Percentiles rank a stretch among this genome's conserved stretches.
Conservation (phyloP, 1,140 invertebrate species). For the Cephus cinctus region DNA sequence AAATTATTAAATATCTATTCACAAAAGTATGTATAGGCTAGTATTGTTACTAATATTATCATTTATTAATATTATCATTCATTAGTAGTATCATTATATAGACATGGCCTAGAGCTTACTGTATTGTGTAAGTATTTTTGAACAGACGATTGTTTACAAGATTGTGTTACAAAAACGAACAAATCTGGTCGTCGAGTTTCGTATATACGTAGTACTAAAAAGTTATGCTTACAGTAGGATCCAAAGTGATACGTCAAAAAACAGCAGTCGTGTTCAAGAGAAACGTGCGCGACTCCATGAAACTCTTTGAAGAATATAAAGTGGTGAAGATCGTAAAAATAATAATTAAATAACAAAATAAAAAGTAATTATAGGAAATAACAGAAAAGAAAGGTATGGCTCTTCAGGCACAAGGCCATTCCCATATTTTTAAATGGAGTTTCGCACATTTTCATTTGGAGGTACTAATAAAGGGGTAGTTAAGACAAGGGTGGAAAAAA, state of each 20-base stretch:
- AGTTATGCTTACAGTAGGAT: not conserved
- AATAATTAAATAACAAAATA: no score
- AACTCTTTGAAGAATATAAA: no score
- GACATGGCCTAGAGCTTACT: slow-evolving; percentile 14
- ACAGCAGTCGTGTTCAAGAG: no score
- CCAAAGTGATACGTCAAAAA: no score
- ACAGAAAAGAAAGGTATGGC: no score
- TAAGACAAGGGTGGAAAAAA: no score
- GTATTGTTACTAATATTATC: slow-evolving; percentile 26
- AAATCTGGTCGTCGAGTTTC: not conserved
- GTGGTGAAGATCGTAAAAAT: not conserved
- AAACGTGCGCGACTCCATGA: no score
- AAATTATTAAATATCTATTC: slow-evolving; percentile 57
- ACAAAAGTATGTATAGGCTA: slow-evolving; percentile 48
- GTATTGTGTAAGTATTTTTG: slow-evolving; percentile 8
- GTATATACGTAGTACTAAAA: not conserved
- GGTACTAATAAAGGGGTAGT: no score
- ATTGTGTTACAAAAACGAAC: slow-evolving; percentile 16
- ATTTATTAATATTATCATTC: slow-evolving; percentile 7
- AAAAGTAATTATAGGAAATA: no score
- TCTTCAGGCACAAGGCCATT: no score
- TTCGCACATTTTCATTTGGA: no score
- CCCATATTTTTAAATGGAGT: no score
- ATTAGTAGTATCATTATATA: slow-evolving; percentile 16
- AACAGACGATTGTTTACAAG: slow-evolving; percentile 15